Evolutionary conservation across 1,140 invertebrate species (phyloP).

Genomic region (Drosophila mauritiana): DNA sequence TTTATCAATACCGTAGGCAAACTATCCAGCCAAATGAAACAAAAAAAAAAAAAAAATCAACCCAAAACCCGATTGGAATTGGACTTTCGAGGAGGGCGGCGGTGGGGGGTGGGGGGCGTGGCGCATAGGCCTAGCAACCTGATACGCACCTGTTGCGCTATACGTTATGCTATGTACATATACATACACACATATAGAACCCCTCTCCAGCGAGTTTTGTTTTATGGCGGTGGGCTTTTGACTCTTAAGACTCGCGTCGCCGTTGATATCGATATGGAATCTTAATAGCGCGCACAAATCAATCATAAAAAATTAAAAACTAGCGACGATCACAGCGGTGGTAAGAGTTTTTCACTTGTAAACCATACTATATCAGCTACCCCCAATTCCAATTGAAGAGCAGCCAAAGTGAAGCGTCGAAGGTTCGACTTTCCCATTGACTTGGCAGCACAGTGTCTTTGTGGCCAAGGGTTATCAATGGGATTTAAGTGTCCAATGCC

Average conservation of each 20-base stretch:
- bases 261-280: constrained; percentile 73
- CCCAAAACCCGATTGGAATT: constrained; percentile 32
- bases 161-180: not conserved
- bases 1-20: constrained; percentile 57
- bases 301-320: constrained; percentile 56
- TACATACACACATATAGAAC: not conserved
- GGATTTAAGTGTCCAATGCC: no score
- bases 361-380: not conserved
- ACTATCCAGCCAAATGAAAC: constrained; percentile 6
- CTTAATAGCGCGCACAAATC: constrained; percentile 74
- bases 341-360: constrained; percentile 23
- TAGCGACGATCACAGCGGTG: not conserved
- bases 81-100: constrained; percentile 4
- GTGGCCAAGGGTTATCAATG: no score
- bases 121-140: constrained; percentile 50
- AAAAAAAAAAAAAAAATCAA: not conserved
- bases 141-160: constrained; percentile 30
- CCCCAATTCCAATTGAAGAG: not conserved
- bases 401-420: not conserved
- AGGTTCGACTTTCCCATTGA: no score
- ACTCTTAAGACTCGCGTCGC: constrained; percentile 62
- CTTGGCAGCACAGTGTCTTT: no score
- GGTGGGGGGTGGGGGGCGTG: constrained; percentile 1
- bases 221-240: constrained; percentile 63
- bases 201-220: constrained; percentile 13